Percentiles rank a stretch among this genome's conserved stretches.
Conservation (phyloP, 2,888 invertebrate genomes). For the Apamea sordens region DNA sequence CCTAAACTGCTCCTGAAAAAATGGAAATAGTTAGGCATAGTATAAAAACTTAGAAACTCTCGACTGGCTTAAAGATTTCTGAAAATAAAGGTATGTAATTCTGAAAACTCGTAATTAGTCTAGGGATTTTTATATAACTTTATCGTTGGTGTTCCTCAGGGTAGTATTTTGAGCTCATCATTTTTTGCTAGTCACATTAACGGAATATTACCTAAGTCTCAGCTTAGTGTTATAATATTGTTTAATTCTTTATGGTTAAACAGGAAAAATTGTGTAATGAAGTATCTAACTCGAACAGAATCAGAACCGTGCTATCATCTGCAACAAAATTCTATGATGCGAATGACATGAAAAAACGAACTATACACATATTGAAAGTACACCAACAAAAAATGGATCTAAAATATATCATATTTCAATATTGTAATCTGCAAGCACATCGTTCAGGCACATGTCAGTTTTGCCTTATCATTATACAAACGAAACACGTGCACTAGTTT, state of each 20-base stretch:
- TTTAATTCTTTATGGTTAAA: background rate
- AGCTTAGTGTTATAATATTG: background rate
- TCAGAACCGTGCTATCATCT: background rate
- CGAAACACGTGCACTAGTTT: conserved; percentile 51
- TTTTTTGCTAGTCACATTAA: background rate
- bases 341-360: background rate
- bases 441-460: conserved; percentile 25
- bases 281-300: background rate
- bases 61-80: background rate
- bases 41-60: background rate
- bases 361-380: conserved; percentile 1
- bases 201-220: background rate
- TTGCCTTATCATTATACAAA: conserved; percentile 37
- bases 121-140: background rate
- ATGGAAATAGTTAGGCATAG: conserved; percentile 33
- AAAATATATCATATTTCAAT: conserved; percentile 27
- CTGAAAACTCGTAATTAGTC: background rate
- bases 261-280: background rate
- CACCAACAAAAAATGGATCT: background rate
- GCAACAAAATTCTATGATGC: background rate
- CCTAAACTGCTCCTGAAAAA: conserved; percentile 59
- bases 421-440: conserved; percentile 38
- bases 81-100: background rate
- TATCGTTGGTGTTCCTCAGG: conserved; percentile 12
- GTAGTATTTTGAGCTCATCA: background rate